phyloP scores from a whole-genome alignment of 37 sponge, comb jelly and placozoan species.

The Theonella swinhoei region DNA sequence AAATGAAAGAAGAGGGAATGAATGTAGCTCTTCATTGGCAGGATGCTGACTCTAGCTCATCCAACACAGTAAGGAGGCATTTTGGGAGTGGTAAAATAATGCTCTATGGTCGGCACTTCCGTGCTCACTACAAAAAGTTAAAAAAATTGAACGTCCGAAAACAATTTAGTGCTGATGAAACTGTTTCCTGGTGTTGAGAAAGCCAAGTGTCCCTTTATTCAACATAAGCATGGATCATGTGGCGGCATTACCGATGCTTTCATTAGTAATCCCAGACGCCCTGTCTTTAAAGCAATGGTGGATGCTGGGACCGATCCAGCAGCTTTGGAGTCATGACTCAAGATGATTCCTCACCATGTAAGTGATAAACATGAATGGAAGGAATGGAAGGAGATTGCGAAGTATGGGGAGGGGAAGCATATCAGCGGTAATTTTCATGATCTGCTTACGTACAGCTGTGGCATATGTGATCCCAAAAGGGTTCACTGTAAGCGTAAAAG shows the following conservation, averaged over 20 bases:
- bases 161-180: no score
- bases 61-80: background rate
- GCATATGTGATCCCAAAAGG: constrained; percentile 16
- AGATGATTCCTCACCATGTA: constrained; percentile 3
- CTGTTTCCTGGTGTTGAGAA: constrained; percentile 7
- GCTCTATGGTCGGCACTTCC: constrained; percentile 43
- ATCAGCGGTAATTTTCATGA: no score
- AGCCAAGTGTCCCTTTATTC: constrained; percentile 1
- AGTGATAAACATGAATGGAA: constrained; percentile 12
- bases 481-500: no score
- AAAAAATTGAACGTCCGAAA: no score
- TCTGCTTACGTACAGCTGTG: constrained; percentile 18
- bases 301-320: no score
- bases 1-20: no score
- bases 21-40: constrained; percentile 15
- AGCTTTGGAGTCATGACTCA: background rate
- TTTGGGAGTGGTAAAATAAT: constrained; percentile 18
- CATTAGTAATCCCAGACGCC: no score
- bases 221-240: constrained; percentile 4
- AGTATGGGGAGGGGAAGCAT: background rate
- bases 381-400: constrained; percentile 18
- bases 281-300: no score
- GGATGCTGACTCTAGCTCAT: constrained; percentile 21
- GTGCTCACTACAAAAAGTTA: constrained; percentile 21
- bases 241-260: constrained; percentile 32